A percentile compares a stretch with the other conserved stretches of the same genome.
Conservation (phyloP, 2,888 invertebrate species). For the Pterobdella sp. region DNA sequence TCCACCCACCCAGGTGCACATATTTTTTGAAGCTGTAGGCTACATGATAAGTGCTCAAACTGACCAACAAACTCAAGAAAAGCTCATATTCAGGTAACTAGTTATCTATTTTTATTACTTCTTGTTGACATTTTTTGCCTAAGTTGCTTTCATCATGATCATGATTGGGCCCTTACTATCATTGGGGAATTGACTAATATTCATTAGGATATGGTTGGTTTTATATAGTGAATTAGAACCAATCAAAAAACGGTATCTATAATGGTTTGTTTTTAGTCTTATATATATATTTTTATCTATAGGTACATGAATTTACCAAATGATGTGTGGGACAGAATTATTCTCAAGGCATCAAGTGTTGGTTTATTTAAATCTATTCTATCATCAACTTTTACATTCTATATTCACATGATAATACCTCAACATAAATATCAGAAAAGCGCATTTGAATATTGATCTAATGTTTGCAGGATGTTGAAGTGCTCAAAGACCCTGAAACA, state of each 20-base stretch:
- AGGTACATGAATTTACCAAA: slow-evolving; percentile 95
- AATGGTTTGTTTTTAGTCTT: no score
- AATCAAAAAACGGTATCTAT: no score
- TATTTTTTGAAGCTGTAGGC: slow-evolving; percentile 98
- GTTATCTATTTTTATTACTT: no score
- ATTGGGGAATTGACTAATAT: no score
- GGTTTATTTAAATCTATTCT: not conserved
- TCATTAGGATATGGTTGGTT: no score
- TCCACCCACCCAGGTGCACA: slow-evolving; percentile 64
- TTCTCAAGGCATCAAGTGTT: slow-evolving; percentile 82
- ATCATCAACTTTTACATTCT: not conserved
- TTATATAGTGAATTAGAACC: no score
- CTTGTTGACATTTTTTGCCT: no score
- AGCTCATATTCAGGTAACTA: slow-evolving; percentile 90
- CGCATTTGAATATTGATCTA: not conserved
- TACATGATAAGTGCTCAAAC: slow-evolving; percentile 96
- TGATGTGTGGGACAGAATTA: slow-evolving; percentile 95
- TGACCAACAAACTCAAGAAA: slow-evolving; percentile 81
- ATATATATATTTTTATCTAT: no score
- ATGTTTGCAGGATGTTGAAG: slow-evolving; percentile 70
- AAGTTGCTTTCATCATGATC: no score
- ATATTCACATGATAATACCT: no score
- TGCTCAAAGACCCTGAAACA: slow-evolving; percentile 87
- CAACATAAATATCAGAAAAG: no score
- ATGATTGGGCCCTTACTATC: no score